Conservation (phyloP, 2,888 invertebrate species). For the Drosophila cyrtoloma region DNA sequence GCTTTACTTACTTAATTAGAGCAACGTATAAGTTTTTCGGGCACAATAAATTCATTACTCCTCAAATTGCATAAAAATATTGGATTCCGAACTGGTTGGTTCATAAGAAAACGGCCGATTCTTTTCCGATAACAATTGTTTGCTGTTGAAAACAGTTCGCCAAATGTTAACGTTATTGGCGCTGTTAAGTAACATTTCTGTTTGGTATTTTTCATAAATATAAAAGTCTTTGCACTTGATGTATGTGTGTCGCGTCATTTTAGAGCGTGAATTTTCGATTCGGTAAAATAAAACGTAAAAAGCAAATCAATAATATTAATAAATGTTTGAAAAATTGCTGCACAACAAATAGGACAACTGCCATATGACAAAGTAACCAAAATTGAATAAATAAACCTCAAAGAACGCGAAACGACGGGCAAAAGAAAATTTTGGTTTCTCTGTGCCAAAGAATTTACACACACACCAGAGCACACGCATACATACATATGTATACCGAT, state of each 20-base stretch:
- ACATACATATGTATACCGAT: constrained; percentile 26
- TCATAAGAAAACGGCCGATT: not conserved
- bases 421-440: constrained; percentile 60
- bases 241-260: constrained; percentile 63
- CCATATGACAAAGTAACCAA: constrained; percentile 28
- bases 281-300: constrained; percentile 56
- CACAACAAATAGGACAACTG: constrained; percentile 14
- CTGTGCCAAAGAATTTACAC: constrained; percentile 69
- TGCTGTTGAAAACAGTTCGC: constrained; percentile 21
- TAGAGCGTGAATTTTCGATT: constrained; percentile 71
- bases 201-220: constrained; percentile 56
- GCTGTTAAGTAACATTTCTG: constrained; percentile 45
- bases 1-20: not conserved
- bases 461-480: constrained; percentile 50
- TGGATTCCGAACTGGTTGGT: not conserved
- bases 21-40: not conserved
- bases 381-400: constrained; percentile 33
- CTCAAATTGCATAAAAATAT: not conserved
- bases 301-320: constrained; percentile 59
- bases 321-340: constrained; percentile 31
- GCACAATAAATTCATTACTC: not conserved
- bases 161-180: constrained; percentile 27
- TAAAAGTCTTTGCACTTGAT: constrained; percentile 42
- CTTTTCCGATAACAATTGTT: not conserved
- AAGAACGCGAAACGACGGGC: constrained; percentile 32